A percentile compares a stretch with the other conserved stretches of the same genome.
These are phyloP conservation scores for Pachypeltis micranthus DNA, from an alignment of 1,140 invertebrate genomes.

Conservation along the genomic window DNA sequence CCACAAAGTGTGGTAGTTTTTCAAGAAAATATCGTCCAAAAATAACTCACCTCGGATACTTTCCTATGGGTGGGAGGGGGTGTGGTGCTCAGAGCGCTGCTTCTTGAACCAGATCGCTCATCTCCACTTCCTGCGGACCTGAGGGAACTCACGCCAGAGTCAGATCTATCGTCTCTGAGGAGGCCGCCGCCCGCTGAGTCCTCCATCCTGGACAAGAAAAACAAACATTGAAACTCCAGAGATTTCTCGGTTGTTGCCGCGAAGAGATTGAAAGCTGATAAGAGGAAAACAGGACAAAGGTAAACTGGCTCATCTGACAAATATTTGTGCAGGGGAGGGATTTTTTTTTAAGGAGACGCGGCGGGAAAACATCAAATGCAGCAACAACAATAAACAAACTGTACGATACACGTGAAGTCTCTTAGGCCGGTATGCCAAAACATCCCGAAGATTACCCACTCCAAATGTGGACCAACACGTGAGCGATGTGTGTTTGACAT, in stretches of 20 bases:
- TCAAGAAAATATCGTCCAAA: neutral
- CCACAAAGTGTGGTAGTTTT: too few species aligned
- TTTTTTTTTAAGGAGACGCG: too few species aligned
- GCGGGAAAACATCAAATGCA: too few species aligned
- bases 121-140: slow-evolving; percentile 43
- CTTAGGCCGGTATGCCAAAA: too few species aligned
- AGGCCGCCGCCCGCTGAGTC: slow-evolving; percentile 29
- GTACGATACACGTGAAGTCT: too few species aligned
- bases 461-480: too few species aligned
- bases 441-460: too few species aligned
- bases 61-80: slow-evolving; percentile 13
- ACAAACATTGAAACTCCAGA: slow-evolving; percentile 32
- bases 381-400: too few species aligned
- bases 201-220: slow-evolving; percentile 28
- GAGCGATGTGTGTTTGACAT: too few species aligned
- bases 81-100: slow-evolving; percentile 45
- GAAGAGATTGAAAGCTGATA: slow-evolving; percentile 26
- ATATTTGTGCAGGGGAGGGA: neutral
- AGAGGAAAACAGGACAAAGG: neutral
- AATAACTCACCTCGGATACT: slow-evolving; percentile 1
- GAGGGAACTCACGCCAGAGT: slow-evolving; percentile 54
- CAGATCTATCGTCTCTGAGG: slow-evolving; percentile 43
- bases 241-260: slow-evolving; percentile 28
- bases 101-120: slow-evolving; percentile 53
- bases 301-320: slow-evolving; percentile 4